Evolutionary conservation across 2,888 invertebrate species (phyloP).

Genomic region (Apomyelois bistriatella): DNA sequence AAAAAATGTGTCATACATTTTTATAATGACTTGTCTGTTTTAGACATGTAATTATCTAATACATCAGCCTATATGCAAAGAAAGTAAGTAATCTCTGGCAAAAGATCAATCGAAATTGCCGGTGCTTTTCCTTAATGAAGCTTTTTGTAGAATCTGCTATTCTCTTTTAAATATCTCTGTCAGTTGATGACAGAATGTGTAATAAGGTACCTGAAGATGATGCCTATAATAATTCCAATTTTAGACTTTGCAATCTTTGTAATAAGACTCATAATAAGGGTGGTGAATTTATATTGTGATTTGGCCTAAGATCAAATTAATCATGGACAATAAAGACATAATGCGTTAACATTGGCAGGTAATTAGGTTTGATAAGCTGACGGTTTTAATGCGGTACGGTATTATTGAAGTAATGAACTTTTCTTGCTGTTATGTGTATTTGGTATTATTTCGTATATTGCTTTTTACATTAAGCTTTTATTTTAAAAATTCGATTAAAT

Average conservation of each 20-base stretch:
- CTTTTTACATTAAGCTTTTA: too few species aligned
- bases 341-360: slow-evolving; percentile 7
- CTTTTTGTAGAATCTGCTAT: slow-evolving; percentile 28
- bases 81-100: slow-evolving; percentile 1
- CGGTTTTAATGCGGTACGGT: background rate
- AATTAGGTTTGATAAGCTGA: slow-evolving; percentile 7
- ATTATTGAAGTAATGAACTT: background rate
- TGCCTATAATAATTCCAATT: background rate
- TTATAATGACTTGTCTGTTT: background rate
- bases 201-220: slow-evolving; percentile 29
- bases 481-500: too few species aligned
- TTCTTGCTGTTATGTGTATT: background rate
- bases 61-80: background rate
- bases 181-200: slow-evolving; percentile 29
- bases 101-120: slow-evolving; percentile 23
- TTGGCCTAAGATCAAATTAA: slow-evolving; percentile 5
- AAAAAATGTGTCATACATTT: background rate
- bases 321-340: slow-evolving; percentile 4
- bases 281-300: background rate
- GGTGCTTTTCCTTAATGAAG: slow-evolving; percentile 24
- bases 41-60: slow-evolving; percentile 3
- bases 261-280: background rate
- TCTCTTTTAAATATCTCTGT: slow-evolving; percentile 30
- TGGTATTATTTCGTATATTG: too few species aligned
- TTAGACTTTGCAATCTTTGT: background rate